A percentile compares a stretch with the other conserved stretches of the same genome.
Evolutionary conservation across 2,113 vertebrate genomes (phyloP).

Genomic region (Prunella himalayana): DNA sequence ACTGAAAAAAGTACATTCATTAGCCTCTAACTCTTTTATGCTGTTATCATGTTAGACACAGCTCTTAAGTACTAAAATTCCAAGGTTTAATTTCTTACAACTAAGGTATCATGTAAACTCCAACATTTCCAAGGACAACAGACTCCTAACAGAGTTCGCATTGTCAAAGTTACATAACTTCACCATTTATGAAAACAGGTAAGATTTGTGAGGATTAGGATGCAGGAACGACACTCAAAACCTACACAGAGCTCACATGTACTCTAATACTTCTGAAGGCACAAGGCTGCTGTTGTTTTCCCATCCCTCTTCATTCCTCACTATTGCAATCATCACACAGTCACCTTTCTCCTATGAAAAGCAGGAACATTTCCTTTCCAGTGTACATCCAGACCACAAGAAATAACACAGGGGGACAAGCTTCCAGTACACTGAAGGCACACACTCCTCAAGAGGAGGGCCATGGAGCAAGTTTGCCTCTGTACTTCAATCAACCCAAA

Average conservation of each 20-base stretch:
- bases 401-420: rapidly evolving
- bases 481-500: background rate
- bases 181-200: background rate
- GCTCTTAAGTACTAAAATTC: background rate
- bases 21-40: background rate
- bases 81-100: background rate
- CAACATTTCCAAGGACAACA: background rate
- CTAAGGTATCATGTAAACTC: rapidly evolving
- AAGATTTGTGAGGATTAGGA: background rate
- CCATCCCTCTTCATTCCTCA: background rate
- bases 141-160: background rate
- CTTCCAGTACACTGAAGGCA: background rate
- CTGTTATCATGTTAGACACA: background rate
- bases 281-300: background rate
- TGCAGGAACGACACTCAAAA: background rate
- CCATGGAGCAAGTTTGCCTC: background rate
- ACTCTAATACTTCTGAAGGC: background rate
- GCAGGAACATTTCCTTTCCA: background rate
- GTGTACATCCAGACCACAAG: background rate
- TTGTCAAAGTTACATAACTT: background rate
- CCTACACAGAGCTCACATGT: background rate
- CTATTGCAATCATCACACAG: background rate
- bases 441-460: no score
- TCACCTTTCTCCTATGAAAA: background rate
- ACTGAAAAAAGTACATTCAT: background rate